These are phyloP conservation scores for Pseudoips prasinana DNA, from an alignment of 2,888 invertebrate genomes.

Conservation along the genomic window DNA sequence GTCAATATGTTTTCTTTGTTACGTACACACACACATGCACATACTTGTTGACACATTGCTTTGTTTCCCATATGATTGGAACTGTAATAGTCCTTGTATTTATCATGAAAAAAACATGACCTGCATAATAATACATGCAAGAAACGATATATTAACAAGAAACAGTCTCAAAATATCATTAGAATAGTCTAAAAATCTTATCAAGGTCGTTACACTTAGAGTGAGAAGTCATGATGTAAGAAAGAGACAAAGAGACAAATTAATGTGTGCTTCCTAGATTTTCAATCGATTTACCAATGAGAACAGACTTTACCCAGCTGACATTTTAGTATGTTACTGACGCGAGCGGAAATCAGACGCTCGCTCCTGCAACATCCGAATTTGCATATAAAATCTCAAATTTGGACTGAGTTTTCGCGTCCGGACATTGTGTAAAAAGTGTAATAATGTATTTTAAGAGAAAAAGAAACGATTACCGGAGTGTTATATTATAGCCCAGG, in stretches of 20 bases:
- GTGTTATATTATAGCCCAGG: slow-evolving; percentile 81
- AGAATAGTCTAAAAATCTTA: slow-evolving; percentile 39
- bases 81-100: slow-evolving; percentile 30
- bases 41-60: slow-evolving; percentile 65
- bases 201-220: slow-evolving; percentile 61
- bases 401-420: slow-evolving; percentile 73
- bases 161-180: slow-evolving; percentile 24
- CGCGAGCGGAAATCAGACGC: slow-evolving; percentile 55
- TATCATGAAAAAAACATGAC: slow-evolving; percentile 13
- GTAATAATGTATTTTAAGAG: slow-evolving; percentile 81
- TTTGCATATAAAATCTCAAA: slow-evolving; percentile 53
- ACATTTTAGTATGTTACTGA: slow-evolving; percentile 68
- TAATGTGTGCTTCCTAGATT: slow-evolving; percentile 52
- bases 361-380: slow-evolving; percentile 50
- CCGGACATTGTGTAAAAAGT: slow-evolving; percentile 68
- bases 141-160: slow-evolving; percentile 18
- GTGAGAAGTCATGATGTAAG: slow-evolving; percentile 41
- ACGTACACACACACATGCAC: slow-evolving; percentile 48
- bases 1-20: slow-evolving; percentile 62
- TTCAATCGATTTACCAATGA: slow-evolving; percentile 79
- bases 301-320: slow-evolving; percentile 69
- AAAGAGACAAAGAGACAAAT: slow-evolving; percentile 48
- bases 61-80: slow-evolving; percentile 71
- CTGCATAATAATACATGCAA: slow-evolving; percentile 5
- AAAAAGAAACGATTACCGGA: slow-evolving; percentile 76